Base-by-base conservation (phyloP, 2,888 invertebrate genomes). In the Catotricha subobsoleta region DNA sequence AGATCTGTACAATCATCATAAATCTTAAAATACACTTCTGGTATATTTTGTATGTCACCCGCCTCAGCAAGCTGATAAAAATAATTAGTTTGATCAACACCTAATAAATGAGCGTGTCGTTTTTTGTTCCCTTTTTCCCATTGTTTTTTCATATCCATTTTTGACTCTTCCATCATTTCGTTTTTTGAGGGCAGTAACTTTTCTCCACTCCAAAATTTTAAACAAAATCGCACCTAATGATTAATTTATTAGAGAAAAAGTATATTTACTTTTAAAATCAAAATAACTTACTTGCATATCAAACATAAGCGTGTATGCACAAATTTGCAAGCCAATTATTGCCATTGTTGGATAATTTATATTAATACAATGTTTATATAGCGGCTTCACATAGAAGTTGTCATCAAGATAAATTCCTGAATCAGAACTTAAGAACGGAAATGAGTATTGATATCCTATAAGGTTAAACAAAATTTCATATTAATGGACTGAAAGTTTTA, bases 351-450 rank as follows among this genome's bases (percentile, higher is more conserved):
- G 86, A 51, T 78, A 73, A 46, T 76, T 68, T 37, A 81, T 78
- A 56, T 90, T 81, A 28, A 92, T 71, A 40, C 88, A 62, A 55
- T 92, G 91, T 54, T 87, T 86, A 67, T 84, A 88, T 1, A 91
- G 68, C 0, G 83, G 80, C 51, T 74, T 73, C 12, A 91, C 78
- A 64, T 76, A 78, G 25, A 15, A 78, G 55, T 84, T 83, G 44
- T 82, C 74, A 35, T 80, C 76, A 3, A 84, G 76, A 18, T 58
- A 61, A 36, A 88, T 68, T 3, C 71, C 74, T 55, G 84, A 83
- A 3, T 72, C 71, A 18, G 68, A 56, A 40, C 71, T 68, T 45
- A 86, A 67, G 62, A 86, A 86, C 19, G 82, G 81, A 58, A 80
- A 84, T 46, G 71, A 71, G 62, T 78, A 84, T 43, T 70, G 67